Conservation (phyloP, 2,888 invertebrate genomes). For the Polyommatus icarus region DNA sequence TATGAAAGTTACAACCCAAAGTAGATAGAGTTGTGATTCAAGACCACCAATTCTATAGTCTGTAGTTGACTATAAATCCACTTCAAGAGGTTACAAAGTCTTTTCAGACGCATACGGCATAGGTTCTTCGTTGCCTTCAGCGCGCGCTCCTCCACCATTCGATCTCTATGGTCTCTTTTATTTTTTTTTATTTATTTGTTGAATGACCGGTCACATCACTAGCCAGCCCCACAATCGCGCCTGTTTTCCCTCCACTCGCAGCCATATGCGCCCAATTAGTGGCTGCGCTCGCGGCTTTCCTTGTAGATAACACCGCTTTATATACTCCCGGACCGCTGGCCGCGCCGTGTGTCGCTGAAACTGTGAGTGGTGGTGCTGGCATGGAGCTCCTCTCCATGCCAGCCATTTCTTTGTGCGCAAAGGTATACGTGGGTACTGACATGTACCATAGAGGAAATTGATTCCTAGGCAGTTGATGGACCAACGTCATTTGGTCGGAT, state of each 20-base stretch:
- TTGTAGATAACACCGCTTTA: constrained; percentile 68
- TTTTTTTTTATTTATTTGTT: background rate
- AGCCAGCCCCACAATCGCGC: constrained; percentile 27
- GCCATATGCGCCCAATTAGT: constrained; percentile 54
- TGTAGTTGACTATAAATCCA: no score
- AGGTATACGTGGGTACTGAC: background rate
- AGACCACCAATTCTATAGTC: no score
- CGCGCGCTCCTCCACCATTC: background rate
- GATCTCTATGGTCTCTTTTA: background rate
- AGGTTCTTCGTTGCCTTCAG: no score
- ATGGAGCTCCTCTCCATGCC: background rate
- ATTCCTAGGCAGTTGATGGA: no score
- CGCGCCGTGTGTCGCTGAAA: background rate
- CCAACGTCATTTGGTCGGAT: no score
- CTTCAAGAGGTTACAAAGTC: no score
- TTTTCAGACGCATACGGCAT: no score
- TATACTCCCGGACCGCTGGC: constrained; percentile 41
- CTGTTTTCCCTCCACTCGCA: constrained; percentile 32
- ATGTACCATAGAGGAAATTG: no score
- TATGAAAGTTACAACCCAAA: no score
- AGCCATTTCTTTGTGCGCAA: background rate
- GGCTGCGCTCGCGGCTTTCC: constrained; percentile 66
- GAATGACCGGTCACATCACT: constrained; percentile 32
- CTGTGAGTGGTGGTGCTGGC: background rate
- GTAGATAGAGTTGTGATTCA: no score